Evolutionary conservation across 2,888 invertebrate species (phyloP), one percentile per base, ranked within the genome.

Genomic region (Cephus spinipes): DNA sequence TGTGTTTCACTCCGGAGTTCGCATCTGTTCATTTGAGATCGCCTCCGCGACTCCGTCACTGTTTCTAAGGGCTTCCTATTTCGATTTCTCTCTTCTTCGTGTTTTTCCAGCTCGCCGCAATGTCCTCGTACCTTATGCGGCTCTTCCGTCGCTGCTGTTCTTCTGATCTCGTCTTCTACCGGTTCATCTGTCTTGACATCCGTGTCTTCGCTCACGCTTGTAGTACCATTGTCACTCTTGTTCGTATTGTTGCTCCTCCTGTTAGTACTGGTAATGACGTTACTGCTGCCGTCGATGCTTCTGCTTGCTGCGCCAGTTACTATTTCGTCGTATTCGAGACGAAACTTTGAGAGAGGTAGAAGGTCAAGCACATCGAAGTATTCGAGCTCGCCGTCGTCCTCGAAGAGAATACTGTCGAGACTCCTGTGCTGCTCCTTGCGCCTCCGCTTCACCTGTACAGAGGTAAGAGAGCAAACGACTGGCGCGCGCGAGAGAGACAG

Each of bases 391-490:
- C 85, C 85, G 34, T 78, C 75, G 82, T 91, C 90, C 81, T 91
- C 91, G 75, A 89, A 89, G 12, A 91, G 82, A 75, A 91, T 89
- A 78, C 91, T 91, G 80, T 91, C 91, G 73, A 91, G 80, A 76
- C 91, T 91, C 33, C 91, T 80, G 80, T 91, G 91, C 73, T 91
- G 91, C 73, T 91, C 90, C 79, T 91, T 91, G 71, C 91, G 90
- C 77, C 91, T 91, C n/a, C 91, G 87, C 77, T 91, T 91, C 4
- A 90, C 91, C 91, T 91, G 81, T 69, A 84, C 32, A 73, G 12
- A 32, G 35, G n/a, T 33, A 33, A 33, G 35, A 40, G 40, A 40
- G 40, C 40, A 40, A 40, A 40, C n/a, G 32, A 71, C 32, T 31
- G 33, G 40, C 35, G 69, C 23, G 12, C 68, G 23, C n/a, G 12